These are phyloP conservation scores for Girardia tigrina DNA, from an alignment of 2,888 invertebrate genomes.

Conservation along the genomic window DNA sequence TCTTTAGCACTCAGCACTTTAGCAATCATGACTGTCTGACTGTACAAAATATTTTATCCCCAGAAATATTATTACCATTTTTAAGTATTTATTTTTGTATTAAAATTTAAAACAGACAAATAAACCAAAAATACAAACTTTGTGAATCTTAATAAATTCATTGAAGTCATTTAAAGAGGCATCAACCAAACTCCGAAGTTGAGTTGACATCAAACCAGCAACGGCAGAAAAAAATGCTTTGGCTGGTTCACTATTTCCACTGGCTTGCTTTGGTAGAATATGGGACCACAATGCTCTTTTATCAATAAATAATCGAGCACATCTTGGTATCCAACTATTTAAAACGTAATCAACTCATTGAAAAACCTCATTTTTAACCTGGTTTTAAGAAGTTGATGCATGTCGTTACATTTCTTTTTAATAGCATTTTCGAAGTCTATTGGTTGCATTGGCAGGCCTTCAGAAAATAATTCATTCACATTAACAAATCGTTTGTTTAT, in stretches of 20 bases:
- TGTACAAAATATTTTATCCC: too few species aligned
- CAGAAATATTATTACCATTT: too few species aligned
- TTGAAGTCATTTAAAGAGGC: constrained; percentile 49
- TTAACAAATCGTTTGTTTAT: constrained; percentile 58
- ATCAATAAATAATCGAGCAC: constrained; percentile 68
- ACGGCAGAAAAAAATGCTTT: constrained; percentile 61
- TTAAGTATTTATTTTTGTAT: neutral
- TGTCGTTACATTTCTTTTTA: constrained; percentile 54
- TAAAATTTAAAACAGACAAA: neutral
- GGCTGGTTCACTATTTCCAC: constrained; percentile 53
- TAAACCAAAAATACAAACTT: constrained; percentile 50
- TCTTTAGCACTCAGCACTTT: too few species aligned
- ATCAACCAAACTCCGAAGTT: constrained; percentile 55
- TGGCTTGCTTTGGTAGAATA: constrained; percentile 57
- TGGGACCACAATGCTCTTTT: constrained; percentile 62
- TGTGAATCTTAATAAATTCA: constrained; percentile 53
- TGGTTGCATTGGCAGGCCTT: constrained; percentile 59
- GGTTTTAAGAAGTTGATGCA: constrained; percentile 55
- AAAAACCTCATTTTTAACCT: neutral
- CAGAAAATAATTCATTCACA: constrained; percentile 55
- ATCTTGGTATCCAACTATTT: constrained; percentile 64
- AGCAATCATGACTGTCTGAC: too few species aligned
- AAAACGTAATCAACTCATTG: neutral
- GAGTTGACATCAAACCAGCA: constrained; percentile 66
- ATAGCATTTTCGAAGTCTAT: constrained; percentile 54